Conservation (phyloP, 2,113 vertebrate species). For the Marcusenius ussheri region DNA sequence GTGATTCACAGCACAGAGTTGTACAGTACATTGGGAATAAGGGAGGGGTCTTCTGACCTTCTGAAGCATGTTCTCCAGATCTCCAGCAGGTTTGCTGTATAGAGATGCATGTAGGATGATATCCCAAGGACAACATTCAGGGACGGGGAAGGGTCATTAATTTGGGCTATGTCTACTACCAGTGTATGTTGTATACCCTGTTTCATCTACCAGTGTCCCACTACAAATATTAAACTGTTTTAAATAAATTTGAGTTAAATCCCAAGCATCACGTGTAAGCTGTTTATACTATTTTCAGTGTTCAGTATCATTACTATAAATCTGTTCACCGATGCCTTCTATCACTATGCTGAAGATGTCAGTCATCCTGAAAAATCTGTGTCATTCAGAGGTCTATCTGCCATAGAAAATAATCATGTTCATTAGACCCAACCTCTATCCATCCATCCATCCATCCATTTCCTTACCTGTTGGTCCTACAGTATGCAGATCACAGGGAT, state of each 20-base stretch:
- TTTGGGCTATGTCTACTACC: neutral
- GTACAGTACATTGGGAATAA: neutral
- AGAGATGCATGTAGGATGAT: neutral
- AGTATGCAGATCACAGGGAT: too few relatives aligned
- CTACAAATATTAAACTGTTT: constrained; percentile 27
- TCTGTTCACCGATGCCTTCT: neutral
- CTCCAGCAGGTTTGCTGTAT: neutral
- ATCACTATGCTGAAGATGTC: neutral
- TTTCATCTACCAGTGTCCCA: constrained; percentile 31
- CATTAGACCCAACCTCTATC: neutral
- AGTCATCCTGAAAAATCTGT: neutral
- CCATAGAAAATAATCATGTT: neutral
- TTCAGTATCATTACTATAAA: neutral
- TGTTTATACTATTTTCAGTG: neutral
- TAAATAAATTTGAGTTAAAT: constrained; percentile 28
- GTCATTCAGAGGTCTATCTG: neutral
- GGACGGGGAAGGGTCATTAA: neutral
- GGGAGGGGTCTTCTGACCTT: neutral
- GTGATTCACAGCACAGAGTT: neutral
- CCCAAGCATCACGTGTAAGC: neutral
- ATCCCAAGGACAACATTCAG: neutral
- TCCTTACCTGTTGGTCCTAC: too few relatives aligned
- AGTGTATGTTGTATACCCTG: neutral
- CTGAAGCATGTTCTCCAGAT: neutral
- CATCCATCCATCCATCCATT: neutral